Evolutionary conservation across 64 coral and sea anemone species (phyloP).

Genomic region (Hydrozoanthus tunicans): DNA sequence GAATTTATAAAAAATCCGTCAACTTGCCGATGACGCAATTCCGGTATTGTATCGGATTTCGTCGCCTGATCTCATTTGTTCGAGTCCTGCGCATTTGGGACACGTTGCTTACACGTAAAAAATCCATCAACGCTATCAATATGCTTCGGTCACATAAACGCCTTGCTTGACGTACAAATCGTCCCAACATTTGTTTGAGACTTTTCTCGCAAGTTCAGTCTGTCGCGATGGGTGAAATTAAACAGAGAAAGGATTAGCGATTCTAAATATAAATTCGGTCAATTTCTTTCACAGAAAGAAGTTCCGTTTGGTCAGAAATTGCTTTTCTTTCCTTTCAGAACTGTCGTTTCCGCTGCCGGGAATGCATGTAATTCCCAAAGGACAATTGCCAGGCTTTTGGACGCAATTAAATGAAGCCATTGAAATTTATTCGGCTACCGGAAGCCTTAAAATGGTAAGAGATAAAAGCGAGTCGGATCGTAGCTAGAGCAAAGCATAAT

Average conservation of each 20-base stretch:
- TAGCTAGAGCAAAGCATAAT: no score
- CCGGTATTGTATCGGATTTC: background rate
- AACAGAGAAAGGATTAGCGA: background rate
- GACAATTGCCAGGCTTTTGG: constrained; percentile 8
- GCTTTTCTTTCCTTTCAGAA: background rate
- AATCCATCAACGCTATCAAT: background rate
- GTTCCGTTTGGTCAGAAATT: background rate
- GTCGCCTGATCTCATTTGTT: background rate
- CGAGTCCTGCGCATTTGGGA: background rate
- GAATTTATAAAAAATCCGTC: constrained; percentile 13
- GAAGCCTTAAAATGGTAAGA: background rate
- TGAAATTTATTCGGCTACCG: background rate
- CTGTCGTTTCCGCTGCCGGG: background rate
- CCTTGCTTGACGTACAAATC: background rate
- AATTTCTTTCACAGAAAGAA: background rate
- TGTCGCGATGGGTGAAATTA: background rate
- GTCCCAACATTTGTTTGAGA: background rate
- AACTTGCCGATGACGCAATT: constrained; percentile 17
- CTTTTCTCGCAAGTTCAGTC: background rate
- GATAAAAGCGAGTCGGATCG: no score
- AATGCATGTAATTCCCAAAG: background rate
- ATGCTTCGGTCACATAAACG: background rate
- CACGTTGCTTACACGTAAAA: background rate
- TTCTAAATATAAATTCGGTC: background rate
- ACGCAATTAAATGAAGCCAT: background rate